These are phyloP conservation scores for Pelagia noctiluca DNA, from an alignment of 30 jellyfish, hydroid and myxozoan genomes.

Conservation along the genomic window DNA sequence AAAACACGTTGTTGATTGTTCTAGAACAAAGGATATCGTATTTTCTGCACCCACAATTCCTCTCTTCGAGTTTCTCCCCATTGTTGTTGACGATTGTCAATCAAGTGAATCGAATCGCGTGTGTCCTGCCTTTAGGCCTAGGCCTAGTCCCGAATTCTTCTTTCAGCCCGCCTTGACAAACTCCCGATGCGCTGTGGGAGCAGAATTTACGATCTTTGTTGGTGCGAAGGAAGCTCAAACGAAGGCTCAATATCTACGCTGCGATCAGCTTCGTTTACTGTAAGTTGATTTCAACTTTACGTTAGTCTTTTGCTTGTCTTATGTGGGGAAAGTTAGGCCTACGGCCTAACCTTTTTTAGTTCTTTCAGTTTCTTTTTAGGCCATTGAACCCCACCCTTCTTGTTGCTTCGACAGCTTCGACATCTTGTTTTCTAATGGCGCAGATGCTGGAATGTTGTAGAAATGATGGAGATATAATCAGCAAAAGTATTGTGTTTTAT, in stretches of 20 bases:
- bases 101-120: slow-evolving; percentile 57
- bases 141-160: slow-evolving; percentile 73
- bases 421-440: slow-evolving; percentile 36
- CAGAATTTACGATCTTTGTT: neutral
- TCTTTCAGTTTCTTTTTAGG: slow-evolving; percentile 1
- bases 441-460: too few relatives aligned
- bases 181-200: slow-evolving; percentile 50
- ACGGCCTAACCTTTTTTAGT: slow-evolving; percentile 62
- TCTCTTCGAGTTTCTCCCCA: neutral
- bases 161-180: slow-evolving; percentile 53
- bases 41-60: slow-evolving; percentile 18
- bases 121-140: slow-evolving; percentile 75
- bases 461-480: too few relatives aligned
- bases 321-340: slow-evolving; percentile 27
- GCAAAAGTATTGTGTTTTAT: too few relatives aligned
- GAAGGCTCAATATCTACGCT: neutral
- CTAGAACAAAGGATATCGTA: neutral
- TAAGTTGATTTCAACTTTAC: too few relatives aligned
- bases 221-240: neutral
- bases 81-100: slow-evolving; percentile 62
- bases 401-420: slow-evolving; percentile 53
- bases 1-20: too few relatives aligned
- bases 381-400: slow-evolving; percentile 73
- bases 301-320: neutral
- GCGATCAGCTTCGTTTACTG: neutral